These are phyloP conservation scores for Notiomystis cincta DNA, from an alignment of 2,113 vertebrate genomes.

Conservation along the genomic window DNA sequence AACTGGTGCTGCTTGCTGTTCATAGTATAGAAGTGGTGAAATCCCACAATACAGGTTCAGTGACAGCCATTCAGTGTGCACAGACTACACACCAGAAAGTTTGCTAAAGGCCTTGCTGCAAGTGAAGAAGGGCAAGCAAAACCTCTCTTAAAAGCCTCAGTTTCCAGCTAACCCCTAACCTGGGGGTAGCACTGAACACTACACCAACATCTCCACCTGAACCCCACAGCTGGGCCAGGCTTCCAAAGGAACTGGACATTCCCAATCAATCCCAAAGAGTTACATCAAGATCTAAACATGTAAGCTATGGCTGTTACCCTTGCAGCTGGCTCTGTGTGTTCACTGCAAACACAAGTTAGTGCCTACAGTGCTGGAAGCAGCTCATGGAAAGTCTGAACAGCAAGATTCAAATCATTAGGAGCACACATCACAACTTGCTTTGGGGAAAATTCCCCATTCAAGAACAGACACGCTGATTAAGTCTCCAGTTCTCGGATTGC, in stretches of 20 bases:
- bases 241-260: not conserved
- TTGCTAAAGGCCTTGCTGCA: not conserved
- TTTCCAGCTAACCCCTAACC: not conserved
- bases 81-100: not conserved
- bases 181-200: fast-evolving
- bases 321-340: not conserved
- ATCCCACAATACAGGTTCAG: not conserved
- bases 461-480: slow-evolving; percentile 25
- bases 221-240: not conserved
- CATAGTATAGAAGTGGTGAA: not conserved
- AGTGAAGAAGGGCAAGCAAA: not conserved
- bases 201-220: not conserved
- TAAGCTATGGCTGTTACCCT: not conserved
- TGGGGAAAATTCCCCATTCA: slow-evolving; percentile 58
- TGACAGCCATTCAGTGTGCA: not conserved
- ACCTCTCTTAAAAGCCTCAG: not conserved
- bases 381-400: slow-evolving; percentile 1
- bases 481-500: slow-evolving; percentile 10
- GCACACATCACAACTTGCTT: not conserved
- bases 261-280: not conserved
- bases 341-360: not conserved
- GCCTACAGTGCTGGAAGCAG: slow-evolving; percentile 6
- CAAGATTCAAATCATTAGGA: not conserved
- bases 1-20: not conserved
- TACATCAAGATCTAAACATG: not conserved